Base-by-base conservation (phyloP, 2,888 invertebrate species). In the Tubiluchus corallicola region DNA sequence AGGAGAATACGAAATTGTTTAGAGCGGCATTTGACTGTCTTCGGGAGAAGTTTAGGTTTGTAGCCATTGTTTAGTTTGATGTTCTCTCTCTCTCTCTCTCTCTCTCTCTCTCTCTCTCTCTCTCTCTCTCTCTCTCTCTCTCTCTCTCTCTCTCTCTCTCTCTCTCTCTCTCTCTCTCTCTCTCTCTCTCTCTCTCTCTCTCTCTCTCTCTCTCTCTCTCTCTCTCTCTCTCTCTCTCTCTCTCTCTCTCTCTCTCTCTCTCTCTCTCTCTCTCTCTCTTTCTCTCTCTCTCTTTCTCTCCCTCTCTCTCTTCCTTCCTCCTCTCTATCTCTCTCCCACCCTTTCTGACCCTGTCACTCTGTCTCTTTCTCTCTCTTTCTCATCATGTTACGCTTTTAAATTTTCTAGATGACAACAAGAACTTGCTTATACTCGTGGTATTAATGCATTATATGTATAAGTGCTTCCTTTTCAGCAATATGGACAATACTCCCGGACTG, bases 41-140 rank as follows among this genome's bases (percentile, higher is more conserved):
- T n/a, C n/a, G n/a, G n/a, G n/a, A n/a, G n/a, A n/a, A n/a, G n/a
- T n/a, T n/a, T n/a, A n/a, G n/a, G n/a, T n/a, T n/a, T n/a, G n/a
- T n/a, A n/a, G n/a, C n/a, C n/a, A n/a, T n/a, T n/a, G n/a, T n/a
- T 9, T n/a, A 29, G 29, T 29, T 29, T 29, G 9, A 29, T 29
- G n/a, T 9, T 29, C 29, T 29, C 29, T 29, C n/a, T 29, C 29
- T n/a, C n/a, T 9, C 29, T 29, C 29, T 29, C 29, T 29, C 29
- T 29, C 29, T 29, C 29, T 29, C 29, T 29, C 29, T 29, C 29
- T 29, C n/a, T n/a, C n/a, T n/a, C n/a, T n/a, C n/a, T n/a, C n/a
- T n/a, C n/a, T n/a, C n/a, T n/a, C n/a, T n/a, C 29, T 29, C 29
- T 29, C 29, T 29, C 29, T 29, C 29, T 29, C 29, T 29, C 29